These are phyloP conservation scores for Siphonodentalium dalli DNA, from an alignment of 2,888 invertebrate genomes.

Conservation along the genomic window DNA sequence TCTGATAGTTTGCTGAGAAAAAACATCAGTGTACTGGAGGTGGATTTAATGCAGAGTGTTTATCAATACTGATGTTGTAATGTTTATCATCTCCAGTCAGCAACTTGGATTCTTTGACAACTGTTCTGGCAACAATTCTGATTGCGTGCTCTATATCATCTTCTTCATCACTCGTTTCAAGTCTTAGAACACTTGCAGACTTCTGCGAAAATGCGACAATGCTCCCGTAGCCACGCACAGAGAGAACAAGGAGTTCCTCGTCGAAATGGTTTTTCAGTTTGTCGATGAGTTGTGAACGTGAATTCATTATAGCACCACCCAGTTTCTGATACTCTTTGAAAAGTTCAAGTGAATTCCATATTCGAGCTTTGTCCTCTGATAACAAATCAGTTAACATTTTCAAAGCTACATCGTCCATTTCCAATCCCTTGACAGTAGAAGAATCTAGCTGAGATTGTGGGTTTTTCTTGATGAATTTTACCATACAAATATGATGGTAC, in stretches of 20 bases:
- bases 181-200: conserved; percentile 7
- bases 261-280: conserved; percentile 5
- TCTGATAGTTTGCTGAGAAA: conserved; percentile 5
- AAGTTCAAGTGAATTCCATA: conserved; percentile 10
- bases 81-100: neutral
- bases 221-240: conserved; percentile 13
- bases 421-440: too few relatives aligned
- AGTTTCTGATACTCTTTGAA: neutral
- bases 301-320: neutral
- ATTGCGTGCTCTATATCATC: conserved; percentile 2
- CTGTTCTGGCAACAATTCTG: conserved; percentile 4
- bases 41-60: neutral
- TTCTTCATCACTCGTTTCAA: conserved; percentile 14
- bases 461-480: too few relatives aligned
- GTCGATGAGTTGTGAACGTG: neutral
- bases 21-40: conserved; percentile 7
- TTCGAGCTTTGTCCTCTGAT: neutral
- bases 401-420: too few relatives aligned
- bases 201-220: conserved; percentile 13
- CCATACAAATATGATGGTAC: too few relatives aligned
- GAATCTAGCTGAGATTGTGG: too few relatives aligned
- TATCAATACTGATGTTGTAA: conserved; percentile 7
- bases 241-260: conserved; percentile 14
- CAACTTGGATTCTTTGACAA: conserved; percentile 6
- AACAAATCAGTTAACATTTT: too few relatives aligned